These are phyloP conservation scores for Lasioglossum pauxillum DNA, from an alignment of 2,888 invertebrate species.

Conservation along the genomic window DNA sequence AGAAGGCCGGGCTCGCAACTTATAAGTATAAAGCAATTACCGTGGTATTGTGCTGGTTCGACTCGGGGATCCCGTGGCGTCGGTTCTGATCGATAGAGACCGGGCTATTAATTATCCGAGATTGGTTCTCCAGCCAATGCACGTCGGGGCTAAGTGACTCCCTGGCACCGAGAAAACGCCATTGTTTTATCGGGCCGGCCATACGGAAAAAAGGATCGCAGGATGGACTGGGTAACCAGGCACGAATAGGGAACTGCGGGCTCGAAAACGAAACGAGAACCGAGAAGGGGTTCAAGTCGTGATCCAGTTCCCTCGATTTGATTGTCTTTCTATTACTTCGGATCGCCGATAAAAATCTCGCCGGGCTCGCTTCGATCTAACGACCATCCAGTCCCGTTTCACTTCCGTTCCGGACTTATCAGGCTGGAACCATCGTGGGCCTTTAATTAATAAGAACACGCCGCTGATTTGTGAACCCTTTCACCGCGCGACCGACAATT, in stretches of 20 bases:
- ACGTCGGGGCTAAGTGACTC: conserved; percentile 71
- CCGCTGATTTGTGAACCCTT: conserved; percentile 28
- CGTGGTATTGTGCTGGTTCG: conserved; percentile 69
- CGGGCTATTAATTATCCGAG: conserved; percentile 79
- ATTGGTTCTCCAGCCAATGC: conserved; percentile 74
- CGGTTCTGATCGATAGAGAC: conserved; percentile 72
- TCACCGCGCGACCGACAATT: not conserved
- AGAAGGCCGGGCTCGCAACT: conserved; percentile 53
- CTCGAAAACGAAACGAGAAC: not conserved
- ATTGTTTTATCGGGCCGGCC: conserved; percentile 66
- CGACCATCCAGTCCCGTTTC: conserved; percentile 45
- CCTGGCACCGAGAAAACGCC: conserved; percentile 68
- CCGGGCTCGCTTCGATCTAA: conserved; percentile 41
- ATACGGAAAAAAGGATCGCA: conserved; percentile 41
- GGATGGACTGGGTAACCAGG: conserved; percentile 56
- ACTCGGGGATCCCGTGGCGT: conserved; percentile 62
- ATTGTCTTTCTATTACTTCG: conserved; percentile 67
- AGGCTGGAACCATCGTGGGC: conserved; percentile 40
- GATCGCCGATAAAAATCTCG: conserved; percentile 61
- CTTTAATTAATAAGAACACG: conserved; percentile 57
- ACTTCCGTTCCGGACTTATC: conserved; percentile 52
- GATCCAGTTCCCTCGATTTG: conserved; percentile 64
- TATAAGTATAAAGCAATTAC: conserved; percentile 77
- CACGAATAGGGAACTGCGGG: conserved; percentile 40
- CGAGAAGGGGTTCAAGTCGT: conserved; percentile 57